These are phyloP conservation scores for Eira barbara DNA, from an alignment of 2,113 vertebrate genomes.

Conservation along the genomic window DNA sequence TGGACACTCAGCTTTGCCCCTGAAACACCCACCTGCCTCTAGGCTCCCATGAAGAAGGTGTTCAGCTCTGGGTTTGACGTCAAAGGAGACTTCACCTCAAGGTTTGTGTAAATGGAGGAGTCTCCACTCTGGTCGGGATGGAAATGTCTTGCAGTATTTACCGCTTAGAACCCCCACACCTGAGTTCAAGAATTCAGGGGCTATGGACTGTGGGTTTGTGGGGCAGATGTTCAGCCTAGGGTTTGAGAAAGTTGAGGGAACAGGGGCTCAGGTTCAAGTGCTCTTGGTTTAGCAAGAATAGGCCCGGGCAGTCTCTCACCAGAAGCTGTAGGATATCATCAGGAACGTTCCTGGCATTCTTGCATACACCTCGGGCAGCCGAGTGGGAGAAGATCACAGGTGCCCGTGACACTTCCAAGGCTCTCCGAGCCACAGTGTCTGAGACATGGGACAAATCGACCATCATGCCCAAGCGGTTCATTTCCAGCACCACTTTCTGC, in stretches of 20 bases:
- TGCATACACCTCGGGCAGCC: slow-evolving; percentile 86
- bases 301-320: slow-evolving; percentile 81
- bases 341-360: slow-evolving; percentile 88
- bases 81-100: background rate
- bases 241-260: background rate
- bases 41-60: background rate
- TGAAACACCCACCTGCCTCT: background rate
- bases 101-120: background rate
- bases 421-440: slow-evolving; percentile 80
- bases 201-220: background rate
- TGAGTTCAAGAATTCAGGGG: background rate
- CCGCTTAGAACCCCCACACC: background rate
- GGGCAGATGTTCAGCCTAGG: background rate
- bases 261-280: background rate
- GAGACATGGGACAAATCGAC: slow-evolving; percentile 94
- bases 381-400: slow-evolving; percentile 97
- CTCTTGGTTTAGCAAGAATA: too few relatives aligned
- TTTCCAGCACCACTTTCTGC: slow-evolving; percentile 92
- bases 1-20: background rate
- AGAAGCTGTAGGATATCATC: slow-evolving; percentile 87
- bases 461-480: slow-evolving; percentile 96
- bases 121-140: background rate
- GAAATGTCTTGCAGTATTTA: slow-evolving; percentile 13
- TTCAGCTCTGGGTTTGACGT: background rate
- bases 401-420: slow-evolving; percentile 86